phyloP scores from a whole-genome alignment of 2,113 vertebrate genomes.

The Nettapus auritus region DNA sequence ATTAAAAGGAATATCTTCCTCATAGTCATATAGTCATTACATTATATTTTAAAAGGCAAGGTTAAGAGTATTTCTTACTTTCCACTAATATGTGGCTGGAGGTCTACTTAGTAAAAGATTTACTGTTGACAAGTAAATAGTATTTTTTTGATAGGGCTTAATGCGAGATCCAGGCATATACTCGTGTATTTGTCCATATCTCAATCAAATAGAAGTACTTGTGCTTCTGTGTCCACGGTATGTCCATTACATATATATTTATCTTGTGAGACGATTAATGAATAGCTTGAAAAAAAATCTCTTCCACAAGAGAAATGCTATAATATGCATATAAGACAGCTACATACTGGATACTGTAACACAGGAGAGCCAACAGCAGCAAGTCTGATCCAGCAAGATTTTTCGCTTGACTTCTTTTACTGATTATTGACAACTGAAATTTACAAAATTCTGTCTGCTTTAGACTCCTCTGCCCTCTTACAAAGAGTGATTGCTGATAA shows the following conservation, averaged over 20 bases:
- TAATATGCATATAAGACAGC: not conserved
- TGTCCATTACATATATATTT: not conserved
- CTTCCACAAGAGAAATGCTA: not conserved
- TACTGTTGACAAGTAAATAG: not conserved
- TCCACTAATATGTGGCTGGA: not conserved
- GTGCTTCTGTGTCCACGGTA: not conserved
- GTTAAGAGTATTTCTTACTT: not conserved
- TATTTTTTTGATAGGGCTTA: not conserved
- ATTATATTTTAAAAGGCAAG: not conserved
- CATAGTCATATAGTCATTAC: not conserved
- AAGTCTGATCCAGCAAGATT: not conserved
- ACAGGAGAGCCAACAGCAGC: not conserved
- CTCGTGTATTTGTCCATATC: not conserved
- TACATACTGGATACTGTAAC: rapidly evolving
- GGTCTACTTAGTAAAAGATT: not conserved
- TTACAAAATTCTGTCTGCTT: not conserved
- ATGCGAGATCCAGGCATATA: not conserved
- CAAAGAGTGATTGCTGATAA: not conserved
- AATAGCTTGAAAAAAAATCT: not conserved
- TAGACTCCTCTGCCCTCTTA: not conserved
- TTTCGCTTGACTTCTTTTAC: not conserved
- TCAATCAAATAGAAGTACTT: not conserved
- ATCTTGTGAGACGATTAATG: not conserved
- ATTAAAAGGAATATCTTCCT: not conserved
- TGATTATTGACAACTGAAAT: not conserved